A percentile compares a stretch with the other conserved stretches of the same genome.
Evolutionary conservation across 2,888 invertebrate genomes (phyloP).

Genomic region (Trypoxylon attenuatum): DNA sequence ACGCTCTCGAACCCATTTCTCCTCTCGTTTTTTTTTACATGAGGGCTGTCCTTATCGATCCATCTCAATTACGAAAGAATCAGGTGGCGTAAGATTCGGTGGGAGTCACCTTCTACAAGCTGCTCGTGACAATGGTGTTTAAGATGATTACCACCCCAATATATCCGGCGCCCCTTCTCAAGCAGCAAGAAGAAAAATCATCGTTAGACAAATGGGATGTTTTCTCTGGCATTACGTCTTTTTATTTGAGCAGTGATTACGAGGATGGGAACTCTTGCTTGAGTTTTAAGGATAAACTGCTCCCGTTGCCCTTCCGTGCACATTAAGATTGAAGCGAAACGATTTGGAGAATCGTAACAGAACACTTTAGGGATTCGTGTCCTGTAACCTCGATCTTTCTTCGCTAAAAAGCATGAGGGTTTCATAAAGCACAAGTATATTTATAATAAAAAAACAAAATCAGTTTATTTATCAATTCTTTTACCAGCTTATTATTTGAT

Average conservation of each 20-base stretch:
- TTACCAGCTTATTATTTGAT: no score
- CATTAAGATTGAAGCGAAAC: slow-evolving; percentile 68
- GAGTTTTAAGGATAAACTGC: slow-evolving; percentile 30
- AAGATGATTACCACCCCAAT: slow-evolving; percentile 70
- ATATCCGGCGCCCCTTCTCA: slow-evolving; percentile 27
- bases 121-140: slow-evolving; percentile 65
- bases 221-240: slow-evolving; percentile 73
- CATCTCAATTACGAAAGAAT: slow-evolving; percentile 69
- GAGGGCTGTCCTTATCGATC: slow-evolving; percentile 54
- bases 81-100: slow-evolving; percentile 56
- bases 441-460: no score
- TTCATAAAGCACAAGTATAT: no score
- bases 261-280: slow-evolving; percentile 42
- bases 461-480: no score
- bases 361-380: slow-evolving; percentile 57
- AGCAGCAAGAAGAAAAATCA: slow-evolving; percentile 65
- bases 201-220: slow-evolving; percentile 73
- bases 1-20: slow-evolving; percentile 16
- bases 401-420: no score
- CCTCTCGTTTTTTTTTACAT: neutral
- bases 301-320: slow-evolving; percentile 26
- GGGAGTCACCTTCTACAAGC: slow-evolving; percentile 35
- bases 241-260: slow-evolving; percentile 73
- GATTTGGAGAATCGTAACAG: slow-evolving; percentile 65
- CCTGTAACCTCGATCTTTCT: neutral